Percentiles rank a stretch among this genome's conserved stretches.
Evolutionary conservation across 2,113 vertebrate species (phyloP).

Genomic region (Petaurus breviceps): DNA sequence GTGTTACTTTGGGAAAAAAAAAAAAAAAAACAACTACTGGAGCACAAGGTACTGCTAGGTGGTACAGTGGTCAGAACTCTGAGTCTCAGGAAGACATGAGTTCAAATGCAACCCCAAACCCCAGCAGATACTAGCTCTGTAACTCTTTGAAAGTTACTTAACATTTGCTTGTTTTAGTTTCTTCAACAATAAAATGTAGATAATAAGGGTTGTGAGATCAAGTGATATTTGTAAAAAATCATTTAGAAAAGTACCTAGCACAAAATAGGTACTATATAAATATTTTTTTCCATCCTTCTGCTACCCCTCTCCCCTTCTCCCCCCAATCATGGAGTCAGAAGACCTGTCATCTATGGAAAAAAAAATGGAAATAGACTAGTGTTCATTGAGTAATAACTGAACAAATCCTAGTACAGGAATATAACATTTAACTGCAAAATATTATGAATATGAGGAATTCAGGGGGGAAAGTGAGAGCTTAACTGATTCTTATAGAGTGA

Average conservation of each 20-base stretch:
- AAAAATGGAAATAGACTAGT: background rate
- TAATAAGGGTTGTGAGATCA: background rate
- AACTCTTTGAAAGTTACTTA: background rate
- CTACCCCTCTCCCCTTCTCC: no score
- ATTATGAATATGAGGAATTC: background rate
- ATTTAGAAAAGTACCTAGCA: no score
- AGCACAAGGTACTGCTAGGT: background rate
- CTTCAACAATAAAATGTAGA: background rate
- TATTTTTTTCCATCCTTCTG: background rate
- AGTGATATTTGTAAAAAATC: background rate
- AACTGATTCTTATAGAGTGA: no score
- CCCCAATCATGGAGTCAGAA: background rate
- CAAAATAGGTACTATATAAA: no score
- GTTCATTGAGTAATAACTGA: background rate
- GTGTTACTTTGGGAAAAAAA: no score
- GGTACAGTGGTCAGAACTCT: background rate
- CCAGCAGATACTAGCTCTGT: background rate
- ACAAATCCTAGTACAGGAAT: background rate
- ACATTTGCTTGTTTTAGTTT: background rate
- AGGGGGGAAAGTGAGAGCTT: no score
- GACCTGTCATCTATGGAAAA: background rate
- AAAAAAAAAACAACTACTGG: no score
- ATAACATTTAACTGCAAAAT: background rate
- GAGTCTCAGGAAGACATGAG: no score
- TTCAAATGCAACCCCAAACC: background rate